These are phyloP conservation scores for Drosophila neocordata DNA, from an alignment of 1,140 invertebrate species.

Conservation along the genomic window DNA sequence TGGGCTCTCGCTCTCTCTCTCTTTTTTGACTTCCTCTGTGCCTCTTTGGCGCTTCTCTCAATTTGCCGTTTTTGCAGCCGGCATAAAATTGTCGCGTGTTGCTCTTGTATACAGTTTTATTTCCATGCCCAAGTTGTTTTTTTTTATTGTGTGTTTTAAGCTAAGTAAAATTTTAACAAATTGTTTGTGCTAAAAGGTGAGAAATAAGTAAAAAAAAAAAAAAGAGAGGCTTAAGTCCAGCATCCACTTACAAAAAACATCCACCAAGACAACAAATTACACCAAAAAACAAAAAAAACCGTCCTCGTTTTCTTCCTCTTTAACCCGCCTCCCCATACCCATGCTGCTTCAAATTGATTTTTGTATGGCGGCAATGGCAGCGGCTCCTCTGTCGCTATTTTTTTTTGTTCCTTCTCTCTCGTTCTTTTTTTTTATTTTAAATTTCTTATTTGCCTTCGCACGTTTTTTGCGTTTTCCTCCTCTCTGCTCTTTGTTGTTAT, in stretches of 20 bases:
- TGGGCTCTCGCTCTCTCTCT: no score
- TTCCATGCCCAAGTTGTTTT: constrained; percentile 18
- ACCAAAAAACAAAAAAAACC: constrained; percentile 48
- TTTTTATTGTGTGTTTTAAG: constrained; percentile 15
- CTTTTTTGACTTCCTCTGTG: no score
- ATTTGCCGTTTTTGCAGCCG: constrained; percentile 43
- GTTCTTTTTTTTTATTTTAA: constrained; percentile 28
- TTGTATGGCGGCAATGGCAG: constrained; percentile 43
- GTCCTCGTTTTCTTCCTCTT: constrained; percentile 3
- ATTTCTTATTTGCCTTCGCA: constrained; percentile 71
- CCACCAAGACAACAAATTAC: constrained; percentile 36
- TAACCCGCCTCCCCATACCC: neutral
- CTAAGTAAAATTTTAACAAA: constrained; percentile 8
- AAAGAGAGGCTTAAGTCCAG: constrained; percentile 4
- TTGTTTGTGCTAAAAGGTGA: constrained; percentile 8
- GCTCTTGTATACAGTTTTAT: constrained; percentile 40
- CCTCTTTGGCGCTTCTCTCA: constrained; percentile 1
- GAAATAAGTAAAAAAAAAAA: neutral
- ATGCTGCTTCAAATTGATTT: constrained; percentile 67
- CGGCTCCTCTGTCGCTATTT: constrained; percentile 51
- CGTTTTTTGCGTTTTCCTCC: constrained; percentile 51
- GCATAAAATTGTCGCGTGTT: constrained; percentile 77
- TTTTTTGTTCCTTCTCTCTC: constrained; percentile 6
- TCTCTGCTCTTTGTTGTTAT: constrained; percentile 70
- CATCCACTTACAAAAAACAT: constrained; percentile 2